Evolutionary conservation across 2,113 vertebrate species (phyloP).

Genomic region (Chaenogobius annularis): DNA sequence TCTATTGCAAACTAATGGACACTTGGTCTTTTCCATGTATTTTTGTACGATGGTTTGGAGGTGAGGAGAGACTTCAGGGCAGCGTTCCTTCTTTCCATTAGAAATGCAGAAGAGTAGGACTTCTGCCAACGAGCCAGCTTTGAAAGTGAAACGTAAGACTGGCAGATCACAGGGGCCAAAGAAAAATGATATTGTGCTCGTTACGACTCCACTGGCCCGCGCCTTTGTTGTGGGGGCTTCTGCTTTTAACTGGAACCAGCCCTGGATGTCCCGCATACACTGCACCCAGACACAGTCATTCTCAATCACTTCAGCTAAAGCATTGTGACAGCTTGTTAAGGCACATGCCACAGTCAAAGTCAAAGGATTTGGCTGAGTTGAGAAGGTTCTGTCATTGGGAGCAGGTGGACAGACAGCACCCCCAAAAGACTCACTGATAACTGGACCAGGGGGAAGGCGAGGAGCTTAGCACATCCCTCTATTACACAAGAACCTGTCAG

Average conservation of each 20-base stretch:
- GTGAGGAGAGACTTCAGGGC: constrained; percentile 39
- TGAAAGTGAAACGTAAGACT: constrained; percentile 89
- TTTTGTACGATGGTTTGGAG: constrained; percentile 18
- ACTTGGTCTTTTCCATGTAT: neutral
- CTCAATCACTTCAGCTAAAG: constrained; percentile 44
- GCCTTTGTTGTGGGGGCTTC: constrained; percentile 87
- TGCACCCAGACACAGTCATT: constrained; percentile 17
- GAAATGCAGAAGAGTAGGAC: constrained; percentile 53
- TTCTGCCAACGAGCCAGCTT: constrained; percentile 78
- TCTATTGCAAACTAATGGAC: constrained; percentile 12
- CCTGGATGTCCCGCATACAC: constrained; percentile 53
- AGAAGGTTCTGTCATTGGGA: neutral
- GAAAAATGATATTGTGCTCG: constrained; percentile 89
- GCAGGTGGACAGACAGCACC: constrained; percentile 40
- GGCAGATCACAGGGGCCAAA: constrained; percentile 88
- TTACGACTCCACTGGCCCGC: constrained; percentile 77
- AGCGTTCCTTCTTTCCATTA: constrained; percentile 51
- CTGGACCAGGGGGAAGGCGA: constrained; percentile 13
- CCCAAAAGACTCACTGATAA: constrained; percentile 25
- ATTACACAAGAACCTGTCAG: constrained; percentile 60
- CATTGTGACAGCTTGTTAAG: constrained; percentile 69
- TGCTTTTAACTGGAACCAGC: constrained; percentile 92
- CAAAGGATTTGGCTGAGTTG: constrained; percentile 44
- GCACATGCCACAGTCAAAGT: constrained; percentile 50
- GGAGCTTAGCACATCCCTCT: constrained; percentile 26